phyloP scores from a whole-genome alignment of 2,797 vertebrate species.

The Threskiornis aethiopicus region DNA sequence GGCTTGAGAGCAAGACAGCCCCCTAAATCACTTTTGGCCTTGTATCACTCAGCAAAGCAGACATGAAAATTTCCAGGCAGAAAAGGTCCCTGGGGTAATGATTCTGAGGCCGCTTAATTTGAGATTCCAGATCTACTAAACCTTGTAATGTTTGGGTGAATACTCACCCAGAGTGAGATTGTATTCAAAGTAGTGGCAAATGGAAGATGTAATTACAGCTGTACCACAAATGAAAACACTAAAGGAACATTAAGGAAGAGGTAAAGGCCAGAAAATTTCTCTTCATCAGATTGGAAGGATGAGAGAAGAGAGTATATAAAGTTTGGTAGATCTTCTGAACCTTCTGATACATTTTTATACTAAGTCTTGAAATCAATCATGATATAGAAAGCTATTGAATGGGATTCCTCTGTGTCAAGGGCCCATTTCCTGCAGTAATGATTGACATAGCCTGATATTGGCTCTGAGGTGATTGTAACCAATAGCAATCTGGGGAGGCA shows the following conservation, averaged over 20 bases:
- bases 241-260: not conserved
- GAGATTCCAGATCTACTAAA: not conserved
- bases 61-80: not conserved
- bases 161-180: not conserved
- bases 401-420: conserved; percentile 9
- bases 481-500: not conserved
- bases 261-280: not conserved
- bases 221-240: not conserved
- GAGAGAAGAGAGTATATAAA: not conserved
- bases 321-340: not conserved
- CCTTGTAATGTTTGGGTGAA: not conserved
- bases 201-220: not conserved
- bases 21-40: not conserved
- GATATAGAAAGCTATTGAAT: not conserved
- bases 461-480: not conserved
- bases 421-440: not conserved
- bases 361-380: not conserved
- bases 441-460: conserved; percentile 10
- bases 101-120: not conserved
- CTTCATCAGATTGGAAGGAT: not conserved
- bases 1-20: not conserved
- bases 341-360: not conserved
- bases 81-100: not conserved
- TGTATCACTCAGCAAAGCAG: not conserved
- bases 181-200: not conserved